These are phyloP conservation scores for Nomada fucata DNA, from an alignment of 2,888 invertebrate genomes.

Conservation along the genomic window DNA sequence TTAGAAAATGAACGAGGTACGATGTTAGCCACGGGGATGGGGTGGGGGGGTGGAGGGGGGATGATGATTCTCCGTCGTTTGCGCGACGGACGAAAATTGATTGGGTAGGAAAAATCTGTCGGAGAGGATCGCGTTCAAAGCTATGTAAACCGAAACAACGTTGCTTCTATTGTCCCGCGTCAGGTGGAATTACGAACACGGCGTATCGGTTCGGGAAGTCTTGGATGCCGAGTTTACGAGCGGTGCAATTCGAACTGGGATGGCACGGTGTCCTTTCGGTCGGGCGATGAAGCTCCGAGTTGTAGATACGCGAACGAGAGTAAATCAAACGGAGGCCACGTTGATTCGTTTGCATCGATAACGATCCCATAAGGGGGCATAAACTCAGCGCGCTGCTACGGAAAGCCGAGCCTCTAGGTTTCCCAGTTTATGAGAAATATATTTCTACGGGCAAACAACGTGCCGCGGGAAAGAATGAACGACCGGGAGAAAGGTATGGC, in stretches of 20 bases:
- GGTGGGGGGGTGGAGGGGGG: no score
- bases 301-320: slow-evolving; percentile 25
- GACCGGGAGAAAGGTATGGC: slow-evolving; percentile 43
- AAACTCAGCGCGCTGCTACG: background rate
- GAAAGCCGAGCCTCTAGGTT: slow-evolving; percentile 23
- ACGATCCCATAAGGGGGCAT: slow-evolving; percentile 17
- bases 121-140: background rate
- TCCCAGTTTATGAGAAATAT: slow-evolving; percentile 48
- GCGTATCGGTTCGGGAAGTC: slow-evolving; percentile 18
- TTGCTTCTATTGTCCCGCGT: background rate
- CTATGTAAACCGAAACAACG: no score
- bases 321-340: slow-evolving; percentile 30
- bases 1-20: slow-evolving; percentile 1
- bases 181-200: background rate
- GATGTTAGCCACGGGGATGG: background rate
- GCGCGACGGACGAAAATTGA: background rate
- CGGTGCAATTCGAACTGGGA: slow-evolving; percentile 13
- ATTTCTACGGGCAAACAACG: slow-evolving; percentile 28
- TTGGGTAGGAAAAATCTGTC: no score
- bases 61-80: no score
- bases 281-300: slow-evolving; percentile 16
- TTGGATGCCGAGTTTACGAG: slow-evolving; percentile 25
- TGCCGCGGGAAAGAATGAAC: slow-evolving; percentile 43
- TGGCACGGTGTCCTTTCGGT: slow-evolving; percentile 12
- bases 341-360: slow-evolving; percentile 45